Evolutionary conservation across 1,140 invertebrate genomes (phyloP), one percentile per base, ranked within the genome.

Genomic region (Lineus longissimus): DNA sequence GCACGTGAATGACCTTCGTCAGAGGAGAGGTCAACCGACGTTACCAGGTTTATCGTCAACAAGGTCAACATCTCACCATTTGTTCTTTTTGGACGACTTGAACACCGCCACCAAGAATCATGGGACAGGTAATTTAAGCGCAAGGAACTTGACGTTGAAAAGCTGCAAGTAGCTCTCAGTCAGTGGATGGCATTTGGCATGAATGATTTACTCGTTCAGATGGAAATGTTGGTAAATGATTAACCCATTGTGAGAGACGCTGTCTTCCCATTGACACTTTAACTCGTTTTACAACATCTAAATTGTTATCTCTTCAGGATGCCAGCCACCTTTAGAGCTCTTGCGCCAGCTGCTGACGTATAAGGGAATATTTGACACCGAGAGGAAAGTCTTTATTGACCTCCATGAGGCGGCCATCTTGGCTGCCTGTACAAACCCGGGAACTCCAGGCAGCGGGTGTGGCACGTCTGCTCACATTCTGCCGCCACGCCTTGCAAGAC

Each of bases 341-440:
- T 73, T 76, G 69, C 89, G 91, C 55, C 90, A 78, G 64, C 66
- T 80, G 30, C 54, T 79, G 40, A 67, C 72, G 0, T 67, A 71
- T 25, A 66, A 69, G 22, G 67, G 69, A 9, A 56, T 71, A 17
- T 76, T 77, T 66, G 75, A 80, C 66, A 62, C 61, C 61, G 62
- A 77, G 56, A 62, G 76, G 43, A 70, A 76, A 51, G 69, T 73
- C 22, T 71, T 75, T 40, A 68, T 73, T 56, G 61, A 68, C 27
- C 70, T 74, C 61, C 59, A 69, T 17, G 73, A 75, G 41, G 72
- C 72, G n/a, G 69, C 67, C 25, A 74, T 79, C 55, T 55, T 81
- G 40, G 74, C 76, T 56, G 66, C 76, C 9, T 67, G 70, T 22
- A 78, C 77, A 23, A 51, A 68, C 6, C 78, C 78, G 15, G 64